Evolutionary conservation across 2,797 vertebrate species (phyloP).

Genomic region (Rhinatrema bivittatum): DNA sequence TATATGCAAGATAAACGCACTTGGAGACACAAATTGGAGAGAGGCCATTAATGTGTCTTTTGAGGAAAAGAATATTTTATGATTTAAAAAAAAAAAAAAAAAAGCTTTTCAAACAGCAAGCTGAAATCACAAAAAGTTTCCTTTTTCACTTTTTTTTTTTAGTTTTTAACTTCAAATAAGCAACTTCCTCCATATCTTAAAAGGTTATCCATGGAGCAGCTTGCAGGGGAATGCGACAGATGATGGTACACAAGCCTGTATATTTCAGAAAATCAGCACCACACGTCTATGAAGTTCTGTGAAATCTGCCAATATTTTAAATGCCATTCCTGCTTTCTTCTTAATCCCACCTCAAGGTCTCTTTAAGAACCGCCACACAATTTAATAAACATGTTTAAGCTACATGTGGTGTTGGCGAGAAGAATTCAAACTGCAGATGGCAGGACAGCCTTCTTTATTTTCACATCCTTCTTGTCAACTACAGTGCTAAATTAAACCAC

Average conservation of each 20-base stretch:
- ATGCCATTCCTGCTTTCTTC: background rate
- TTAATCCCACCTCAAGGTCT: conserved; percentile 15
- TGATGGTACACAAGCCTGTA: background rate
- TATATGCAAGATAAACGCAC: no score
- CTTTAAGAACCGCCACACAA: conserved; percentile 12
- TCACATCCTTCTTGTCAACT: conserved; percentile 52
- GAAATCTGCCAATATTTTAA: conserved; percentile 17
- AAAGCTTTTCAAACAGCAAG: background rate
- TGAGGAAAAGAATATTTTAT: no score
- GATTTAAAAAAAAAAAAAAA: background rate
- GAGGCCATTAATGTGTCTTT: no score
- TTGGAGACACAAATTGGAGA: no score
- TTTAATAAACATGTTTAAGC: conserved; percentile 48
- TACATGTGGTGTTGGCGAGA: conserved; percentile 45
- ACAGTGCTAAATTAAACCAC: conserved; percentile 38
- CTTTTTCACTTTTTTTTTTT: background rate
- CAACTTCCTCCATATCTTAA: conserved; percentile 5
- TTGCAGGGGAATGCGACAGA: background rate
- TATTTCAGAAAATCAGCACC: conserved; percentile 3
- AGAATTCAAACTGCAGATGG: conserved; percentile 58
- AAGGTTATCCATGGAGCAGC: no score
- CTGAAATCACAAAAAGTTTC: background rate
- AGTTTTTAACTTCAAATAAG: no score
- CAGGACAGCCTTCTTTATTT: conserved; percentile 62
- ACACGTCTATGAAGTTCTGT: conserved; percentile 4